phyloP scores from a whole-genome alignment of 2,113 vertebrate genomes.

The Cavia aperea region DNA sequence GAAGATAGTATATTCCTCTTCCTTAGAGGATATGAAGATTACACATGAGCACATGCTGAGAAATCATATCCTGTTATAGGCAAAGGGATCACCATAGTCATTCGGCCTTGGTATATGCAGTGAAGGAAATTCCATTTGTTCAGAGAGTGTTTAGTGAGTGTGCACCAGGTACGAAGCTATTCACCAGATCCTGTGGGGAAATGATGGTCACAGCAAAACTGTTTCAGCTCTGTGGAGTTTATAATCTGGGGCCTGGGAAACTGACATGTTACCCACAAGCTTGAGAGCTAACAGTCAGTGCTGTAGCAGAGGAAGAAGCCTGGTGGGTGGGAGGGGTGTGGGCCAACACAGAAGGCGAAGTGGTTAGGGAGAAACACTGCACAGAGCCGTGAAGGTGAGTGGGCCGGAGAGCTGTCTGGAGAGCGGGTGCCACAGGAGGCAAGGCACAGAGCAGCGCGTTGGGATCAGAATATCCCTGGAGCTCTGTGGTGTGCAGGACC shows the following conservation, averaged over 20 bases:
- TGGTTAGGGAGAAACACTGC: neutral
- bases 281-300: no score
- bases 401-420: fast-evolving
- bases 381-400: neutral
- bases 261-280: neutral
- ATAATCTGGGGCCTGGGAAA: neutral
- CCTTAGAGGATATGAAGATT: neutral
- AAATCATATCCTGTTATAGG: neutral
- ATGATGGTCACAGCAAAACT: neutral
- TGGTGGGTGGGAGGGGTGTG: neutral
- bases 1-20: neutral
- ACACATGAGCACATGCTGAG: neutral
- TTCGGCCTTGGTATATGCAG: neutral
- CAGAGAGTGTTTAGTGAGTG: neutral
- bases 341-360: neutral
- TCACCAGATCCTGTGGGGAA: neutral
- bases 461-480: neutral
- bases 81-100: neutral
- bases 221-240: neutral
- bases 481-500: neutral
- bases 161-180: neutral
- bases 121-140: neutral
- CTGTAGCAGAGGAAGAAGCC: no score
- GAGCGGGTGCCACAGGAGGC: no score
- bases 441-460: fast-evolving